Conservation (phyloP, 2,113 vertebrate species). For the Bombycilla garrulus region DNA sequence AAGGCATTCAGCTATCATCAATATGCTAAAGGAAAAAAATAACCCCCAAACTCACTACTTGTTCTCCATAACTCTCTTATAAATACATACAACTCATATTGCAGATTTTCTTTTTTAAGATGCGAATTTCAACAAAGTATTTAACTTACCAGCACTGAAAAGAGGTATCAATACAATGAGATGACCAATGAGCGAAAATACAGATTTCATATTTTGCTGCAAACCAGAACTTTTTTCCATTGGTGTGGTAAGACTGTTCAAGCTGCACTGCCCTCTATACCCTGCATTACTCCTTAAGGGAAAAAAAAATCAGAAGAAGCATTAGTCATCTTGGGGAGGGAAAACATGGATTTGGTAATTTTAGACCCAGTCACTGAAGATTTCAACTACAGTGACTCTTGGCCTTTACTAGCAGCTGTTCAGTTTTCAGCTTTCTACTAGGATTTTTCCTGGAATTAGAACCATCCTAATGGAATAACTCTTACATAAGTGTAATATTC, state of each 20-base stretch:
- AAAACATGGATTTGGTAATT: background rate
- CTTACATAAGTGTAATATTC: background rate
- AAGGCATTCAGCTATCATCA: background rate
- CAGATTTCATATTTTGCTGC: slow-evolving; percentile 67
- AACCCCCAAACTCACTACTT: background rate
- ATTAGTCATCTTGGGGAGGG: background rate
- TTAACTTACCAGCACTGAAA: slow-evolving; percentile 68
- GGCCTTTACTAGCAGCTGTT: background rate
- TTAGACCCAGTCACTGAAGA: background rate
- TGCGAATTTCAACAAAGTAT: background rate
- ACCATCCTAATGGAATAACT: background rate
- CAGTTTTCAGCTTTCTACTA: background rate
- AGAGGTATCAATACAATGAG: slow-evolving; percentile 31
- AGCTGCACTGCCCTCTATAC: background rate
- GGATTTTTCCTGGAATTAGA: background rate
- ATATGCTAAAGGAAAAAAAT: background rate
- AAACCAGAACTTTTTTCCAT: background rate
- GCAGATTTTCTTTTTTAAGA: background rate
- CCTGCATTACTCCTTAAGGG: background rate
- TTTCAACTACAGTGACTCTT: background rate
- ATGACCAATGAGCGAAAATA: slow-evolving; percentile 17
- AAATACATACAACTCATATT: background rate
- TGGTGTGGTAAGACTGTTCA: background rate
- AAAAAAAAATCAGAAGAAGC: background rate
- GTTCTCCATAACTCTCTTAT: background rate